Conservation (phyloP, 1,140 invertebrate species). For the Diachasma alloeum region DNA sequence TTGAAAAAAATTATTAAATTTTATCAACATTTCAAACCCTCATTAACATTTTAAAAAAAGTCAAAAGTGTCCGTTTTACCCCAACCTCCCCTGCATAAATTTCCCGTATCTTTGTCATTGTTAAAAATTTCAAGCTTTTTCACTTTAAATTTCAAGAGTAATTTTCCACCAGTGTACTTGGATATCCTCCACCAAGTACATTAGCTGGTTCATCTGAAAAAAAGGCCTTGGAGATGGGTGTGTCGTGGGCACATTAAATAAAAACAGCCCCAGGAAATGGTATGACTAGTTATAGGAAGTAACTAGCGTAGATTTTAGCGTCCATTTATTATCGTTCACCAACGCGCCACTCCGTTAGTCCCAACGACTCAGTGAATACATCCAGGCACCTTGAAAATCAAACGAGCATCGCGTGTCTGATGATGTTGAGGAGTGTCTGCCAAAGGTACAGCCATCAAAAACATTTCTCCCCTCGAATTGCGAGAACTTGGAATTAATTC, state of each 20-base stretch:
- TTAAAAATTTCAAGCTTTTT: no score
- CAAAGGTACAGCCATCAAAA: neutral
- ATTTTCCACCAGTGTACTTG: no score
- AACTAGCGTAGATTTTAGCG: neutral
- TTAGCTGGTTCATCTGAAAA: neutral
- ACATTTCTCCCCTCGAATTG: neutral
- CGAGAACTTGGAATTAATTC: neutral
- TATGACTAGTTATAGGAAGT: neutral
- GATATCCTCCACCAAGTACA: no score
- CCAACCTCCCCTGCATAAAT: no score
- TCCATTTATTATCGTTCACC: constrained; percentile 13
- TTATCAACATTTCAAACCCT: no score
- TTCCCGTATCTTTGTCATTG: no score
- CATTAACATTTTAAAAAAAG: no score
- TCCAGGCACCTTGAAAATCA: neutral
- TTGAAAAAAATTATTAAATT: no score
- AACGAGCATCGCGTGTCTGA: constrained; percentile 6
- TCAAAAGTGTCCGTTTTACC: no score
- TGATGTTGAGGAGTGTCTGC: neutral
- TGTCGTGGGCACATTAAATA: neutral
- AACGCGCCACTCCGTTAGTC: constrained; percentile 11
- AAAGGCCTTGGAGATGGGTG: neutral
- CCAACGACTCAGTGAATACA: neutral
- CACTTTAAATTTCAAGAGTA: no score
- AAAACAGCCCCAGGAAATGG: constrained; percentile 4